Evolutionary conservation across 1,140 invertebrate species (phyloP).

Genomic region (Drosophila sproati): DNA sequence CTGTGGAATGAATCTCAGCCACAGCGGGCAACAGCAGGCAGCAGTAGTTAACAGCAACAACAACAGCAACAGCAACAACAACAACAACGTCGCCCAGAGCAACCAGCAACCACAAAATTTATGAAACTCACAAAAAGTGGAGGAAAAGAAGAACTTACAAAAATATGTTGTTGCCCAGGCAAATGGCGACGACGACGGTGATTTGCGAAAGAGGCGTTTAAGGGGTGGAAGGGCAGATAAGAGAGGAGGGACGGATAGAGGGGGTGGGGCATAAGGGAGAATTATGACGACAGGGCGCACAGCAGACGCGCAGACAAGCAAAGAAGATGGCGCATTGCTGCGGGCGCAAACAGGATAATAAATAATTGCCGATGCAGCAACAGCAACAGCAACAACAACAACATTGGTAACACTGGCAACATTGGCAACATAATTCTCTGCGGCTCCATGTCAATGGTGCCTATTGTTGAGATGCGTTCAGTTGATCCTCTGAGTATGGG

Average conservation of each 20-base stretch:
- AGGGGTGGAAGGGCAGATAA: slow-evolving; percentile 5
- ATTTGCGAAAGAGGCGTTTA: slow-evolving; percentile 40
- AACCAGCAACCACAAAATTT: slow-evolving; percentile 75
- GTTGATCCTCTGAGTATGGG: not conserved
- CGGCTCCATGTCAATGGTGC: slow-evolving; percentile 43
- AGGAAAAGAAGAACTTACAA: slow-evolving; percentile 41
- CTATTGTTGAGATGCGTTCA: slow-evolving; percentile 28
- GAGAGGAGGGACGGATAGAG: too few species aligned
- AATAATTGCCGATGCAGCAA: slow-evolving; percentile 64
- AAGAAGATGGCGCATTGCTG: slow-evolving; percentile 63
- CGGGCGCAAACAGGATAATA: slow-evolving; percentile 76
- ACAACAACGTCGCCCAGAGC: slow-evolving; percentile 59
- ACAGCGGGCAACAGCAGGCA: slow-evolving; percentile 37
- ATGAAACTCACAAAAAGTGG: slow-evolving; percentile 75
- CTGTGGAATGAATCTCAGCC: slow-evolving; percentile 59
- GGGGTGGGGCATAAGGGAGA: slow-evolving; percentile 14
- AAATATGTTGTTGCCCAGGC: slow-evolving; percentile 35
- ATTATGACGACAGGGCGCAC: slow-evolving; percentile 34
- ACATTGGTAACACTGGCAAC: slow-evolving; percentile 58
- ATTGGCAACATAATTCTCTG: slow-evolving; percentile 73
- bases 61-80: slow-evolving; percentile 37
- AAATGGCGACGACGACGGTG: slow-evolving; percentile 74
- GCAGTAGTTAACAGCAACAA: slow-evolving; percentile 23
- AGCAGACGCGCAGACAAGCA: slow-evolving; percentile 61
- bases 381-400: slow-evolving; percentile 53